phyloP scores from a whole-genome alignment of 1,140 invertebrate species.

The Geopemphigus sp. region DNA sequence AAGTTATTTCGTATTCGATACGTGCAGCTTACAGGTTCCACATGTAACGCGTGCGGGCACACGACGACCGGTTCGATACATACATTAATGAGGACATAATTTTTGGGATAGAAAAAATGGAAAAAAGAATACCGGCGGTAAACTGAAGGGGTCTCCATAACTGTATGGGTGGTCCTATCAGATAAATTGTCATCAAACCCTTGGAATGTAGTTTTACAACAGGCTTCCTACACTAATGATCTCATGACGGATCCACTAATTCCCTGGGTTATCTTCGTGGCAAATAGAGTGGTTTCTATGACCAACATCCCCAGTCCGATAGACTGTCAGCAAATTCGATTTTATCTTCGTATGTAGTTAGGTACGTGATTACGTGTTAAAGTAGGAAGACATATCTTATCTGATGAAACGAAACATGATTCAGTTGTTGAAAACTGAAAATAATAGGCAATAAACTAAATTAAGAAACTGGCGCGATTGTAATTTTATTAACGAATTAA shows the following conservation, averaged over 20 bases:
- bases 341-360: slow-evolving; percentile 24
- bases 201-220: slow-evolving; percentile 37
- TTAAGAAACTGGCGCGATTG: too few relatives aligned
- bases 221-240: slow-evolving; percentile 40
- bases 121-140: slow-evolving; percentile 3
- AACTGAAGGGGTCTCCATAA: slow-evolving; percentile 26
- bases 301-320: slow-evolving; percentile 6
- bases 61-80: slow-evolving; percentile 23
- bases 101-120: slow-evolving; percentile 28
- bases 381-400: neutral
- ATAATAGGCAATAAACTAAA: too few relatives aligned
- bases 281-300: slow-evolving; percentile 38
- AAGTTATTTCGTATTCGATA: slow-evolving; percentile 38
- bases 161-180: slow-evolving; percentile 42
- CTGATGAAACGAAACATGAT: neutral
- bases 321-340: slow-evolving; percentile 46
- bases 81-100: slow-evolving; percentile 48
- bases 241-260: slow-evolving; percentile 40
- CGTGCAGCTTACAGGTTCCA: slow-evolving; percentile 19
- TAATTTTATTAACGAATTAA: too few relatives aligned
- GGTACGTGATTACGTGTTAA: neutral
- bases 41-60: neutral
- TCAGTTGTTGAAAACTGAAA: neutral
- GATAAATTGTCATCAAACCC: slow-evolving; percentile 48
- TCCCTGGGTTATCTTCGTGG: neutral